Evolutionary conservation across 1,140 invertebrate genomes (phyloP), one percentile per base, ranked within the genome.

Genomic region (Rhizoglyphus robini): DNA sequence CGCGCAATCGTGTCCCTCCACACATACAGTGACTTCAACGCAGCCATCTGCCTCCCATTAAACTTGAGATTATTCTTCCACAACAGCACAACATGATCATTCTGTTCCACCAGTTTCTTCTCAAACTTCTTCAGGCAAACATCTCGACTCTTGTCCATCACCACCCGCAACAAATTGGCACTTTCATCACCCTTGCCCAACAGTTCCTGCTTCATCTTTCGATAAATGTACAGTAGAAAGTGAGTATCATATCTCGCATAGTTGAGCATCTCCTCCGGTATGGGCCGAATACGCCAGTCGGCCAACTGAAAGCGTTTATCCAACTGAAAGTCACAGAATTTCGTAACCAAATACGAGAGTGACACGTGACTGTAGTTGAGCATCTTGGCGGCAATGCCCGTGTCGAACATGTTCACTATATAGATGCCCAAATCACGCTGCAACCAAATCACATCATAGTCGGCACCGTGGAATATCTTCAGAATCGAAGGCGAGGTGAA

Each of bases 341-440:
- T 77, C 68, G 84, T 80, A 8, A 98, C 75, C 2, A 99, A 76
- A 76, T 85, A 84, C 0, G 86, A 83, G 29, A 98, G 78, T 23
- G 88, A 90, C 2, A 86, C 78, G 32, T 83, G 81, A 0, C 83
- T 77, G 67, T 88, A 80, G n/a, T 82, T 79, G 0, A 98, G 77
- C 0, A 83, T 77, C 68, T 86, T 83, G 0, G 90, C 84, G 0
- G 93, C 94, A 72, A 88, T 83, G 74, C 90, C 83, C 0, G 95
- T 99, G 74, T 99, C 96, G 76, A 99, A 97, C 84, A 99, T 85
- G 71, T 96, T 96, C 0, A 99, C 92, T 20, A 99, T 75, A 73
- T 99, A 99, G 0, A 99, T 70, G 0, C 90, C 88, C 63, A 98
- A 84, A 79, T 99, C 96, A 51, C 90, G 81, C 75, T 99, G 96